These are phyloP conservation scores for Tromatobia lineatoria DNA, from an alignment of 2,888 invertebrate species.

Conservation along the genomic window DNA sequence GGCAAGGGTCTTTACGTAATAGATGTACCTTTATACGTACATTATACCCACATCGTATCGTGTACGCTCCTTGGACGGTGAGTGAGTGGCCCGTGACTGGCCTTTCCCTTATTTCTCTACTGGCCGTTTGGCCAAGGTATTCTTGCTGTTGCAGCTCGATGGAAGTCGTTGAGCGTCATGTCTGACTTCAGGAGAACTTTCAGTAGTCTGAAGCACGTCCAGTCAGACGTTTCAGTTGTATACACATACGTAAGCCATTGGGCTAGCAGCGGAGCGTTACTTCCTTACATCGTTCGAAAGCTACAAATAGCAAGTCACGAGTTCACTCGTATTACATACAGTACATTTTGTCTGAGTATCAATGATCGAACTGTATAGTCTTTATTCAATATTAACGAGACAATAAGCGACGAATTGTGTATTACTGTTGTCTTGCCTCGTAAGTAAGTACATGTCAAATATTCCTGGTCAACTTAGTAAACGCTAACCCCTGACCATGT, in stretches of 20 bases:
- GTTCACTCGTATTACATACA: background rate
- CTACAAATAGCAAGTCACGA: background rate
- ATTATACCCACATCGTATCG: conserved; percentile 25
- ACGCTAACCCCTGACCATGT: no score
- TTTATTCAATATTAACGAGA: conserved; percentile 19
- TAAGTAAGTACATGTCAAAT: no score
- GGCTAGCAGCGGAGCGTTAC: background rate
- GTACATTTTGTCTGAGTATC: background rate
- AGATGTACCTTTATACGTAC: background rate
- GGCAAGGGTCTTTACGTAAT: conserved; percentile 34
- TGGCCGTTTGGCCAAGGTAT: conserved; percentile 35
- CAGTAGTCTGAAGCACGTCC: conserved; percentile 35
- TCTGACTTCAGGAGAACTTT: conserved; percentile 20
- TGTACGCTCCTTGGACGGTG: conserved; percentile 34
- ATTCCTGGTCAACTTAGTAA: no score
- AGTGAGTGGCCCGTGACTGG: conserved; percentile 26
- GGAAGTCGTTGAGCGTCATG: conserved; percentile 44
- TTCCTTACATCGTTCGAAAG: background rate
- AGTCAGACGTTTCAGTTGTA: conserved; percentile 25
- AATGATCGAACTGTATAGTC: conserved; percentile 6
- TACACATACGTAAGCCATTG: background rate
- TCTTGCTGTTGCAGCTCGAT: conserved; percentile 13
- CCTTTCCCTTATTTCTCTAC: conserved; percentile 51
- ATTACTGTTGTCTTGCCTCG: conserved; percentile 5
- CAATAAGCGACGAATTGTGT: conserved; percentile 7